Conservation (phyloP, 2,888 invertebrate species). For the Drosophila quinaria region DNA sequence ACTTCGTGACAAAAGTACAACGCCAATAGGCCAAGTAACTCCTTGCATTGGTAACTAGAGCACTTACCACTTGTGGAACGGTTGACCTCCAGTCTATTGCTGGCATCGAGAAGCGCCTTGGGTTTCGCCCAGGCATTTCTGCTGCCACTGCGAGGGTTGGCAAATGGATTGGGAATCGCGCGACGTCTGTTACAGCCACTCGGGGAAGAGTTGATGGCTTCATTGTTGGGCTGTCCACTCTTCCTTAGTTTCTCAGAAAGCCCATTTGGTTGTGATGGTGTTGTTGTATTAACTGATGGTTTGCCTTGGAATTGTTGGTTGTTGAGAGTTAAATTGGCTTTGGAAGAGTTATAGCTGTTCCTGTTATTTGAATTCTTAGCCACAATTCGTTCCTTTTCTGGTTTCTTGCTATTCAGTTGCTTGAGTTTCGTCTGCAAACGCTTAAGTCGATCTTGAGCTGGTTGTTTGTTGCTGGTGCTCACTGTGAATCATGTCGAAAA, state of each 20-base stretch:
- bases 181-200: not conserved
- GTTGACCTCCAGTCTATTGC: slow-evolving; percentile 27
- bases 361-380: slow-evolving; percentile 7
- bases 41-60: not conserved
- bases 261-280: too few species aligned
- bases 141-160: not conserved
- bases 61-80: slow-evolving; percentile 40
- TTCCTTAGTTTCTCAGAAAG: not conserved
- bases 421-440: slow-evolving; percentile 69
- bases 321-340: not conserved
- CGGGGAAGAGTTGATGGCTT: not conserved
- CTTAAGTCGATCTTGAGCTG: slow-evolving; percentile 81
- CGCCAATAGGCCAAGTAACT: too few species aligned
- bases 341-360: not conserved
- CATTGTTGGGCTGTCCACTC: not conserved
- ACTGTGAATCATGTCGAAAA: slow-evolving; percentile 15
- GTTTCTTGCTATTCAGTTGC: slow-evolving; percentile 28
- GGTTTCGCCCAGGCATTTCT: slow-evolving; percentile 53
- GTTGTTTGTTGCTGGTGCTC: slow-evolving; percentile 27
- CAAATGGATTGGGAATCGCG: not conserved
- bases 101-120: slow-evolving; percentile 49
- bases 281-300: not conserved
- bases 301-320: not conserved
- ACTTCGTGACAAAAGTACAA: too few species aligned
- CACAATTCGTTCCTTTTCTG: slow-evolving; percentile 9